These are phyloP conservation scores for Glaucidium brasilianum DNA, from an alignment of 2,113 vertebrate species.

Conservation along the genomic window DNA sequence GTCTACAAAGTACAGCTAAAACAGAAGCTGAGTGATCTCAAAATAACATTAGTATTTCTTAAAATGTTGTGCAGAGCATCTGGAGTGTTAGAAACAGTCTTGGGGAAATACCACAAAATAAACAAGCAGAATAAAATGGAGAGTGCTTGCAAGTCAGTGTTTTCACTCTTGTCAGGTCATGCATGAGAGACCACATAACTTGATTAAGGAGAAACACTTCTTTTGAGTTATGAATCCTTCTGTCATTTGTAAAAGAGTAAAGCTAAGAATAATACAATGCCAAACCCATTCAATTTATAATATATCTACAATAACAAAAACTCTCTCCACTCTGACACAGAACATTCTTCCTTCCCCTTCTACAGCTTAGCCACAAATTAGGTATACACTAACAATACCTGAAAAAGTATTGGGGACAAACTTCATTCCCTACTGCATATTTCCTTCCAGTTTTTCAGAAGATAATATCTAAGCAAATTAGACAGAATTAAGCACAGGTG, in stretches of 20 bases:
- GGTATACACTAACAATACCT: neutral
- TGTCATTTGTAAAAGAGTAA: neutral
- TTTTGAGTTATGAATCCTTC: neutral
- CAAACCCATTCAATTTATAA: neutral
- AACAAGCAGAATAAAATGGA: neutral
- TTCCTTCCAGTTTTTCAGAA: neutral
- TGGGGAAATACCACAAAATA: slow-evolving; percentile 13
- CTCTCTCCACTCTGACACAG: neutral
- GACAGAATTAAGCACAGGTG: rapidly evolving
- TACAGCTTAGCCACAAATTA: neutral
- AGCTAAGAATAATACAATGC: neutral
- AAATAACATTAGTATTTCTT: neutral
- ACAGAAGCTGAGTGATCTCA: neutral
- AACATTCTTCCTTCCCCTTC: neutral
- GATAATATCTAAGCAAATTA: neutral
- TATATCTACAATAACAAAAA: neutral
- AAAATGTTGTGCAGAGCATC: neutral
- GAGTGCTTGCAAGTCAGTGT: neutral
- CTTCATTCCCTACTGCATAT: neutral
- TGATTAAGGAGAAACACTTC: neutral
- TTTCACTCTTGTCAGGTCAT: neutral
- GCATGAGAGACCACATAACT: neutral
- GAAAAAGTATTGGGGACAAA: neutral
- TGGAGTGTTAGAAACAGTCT: neutral
- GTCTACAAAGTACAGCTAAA: neutral